These are phyloP conservation scores for Dasyurus viverrinus DNA, from an alignment of 2,113 vertebrate genomes.

Conservation along the genomic window DNA sequence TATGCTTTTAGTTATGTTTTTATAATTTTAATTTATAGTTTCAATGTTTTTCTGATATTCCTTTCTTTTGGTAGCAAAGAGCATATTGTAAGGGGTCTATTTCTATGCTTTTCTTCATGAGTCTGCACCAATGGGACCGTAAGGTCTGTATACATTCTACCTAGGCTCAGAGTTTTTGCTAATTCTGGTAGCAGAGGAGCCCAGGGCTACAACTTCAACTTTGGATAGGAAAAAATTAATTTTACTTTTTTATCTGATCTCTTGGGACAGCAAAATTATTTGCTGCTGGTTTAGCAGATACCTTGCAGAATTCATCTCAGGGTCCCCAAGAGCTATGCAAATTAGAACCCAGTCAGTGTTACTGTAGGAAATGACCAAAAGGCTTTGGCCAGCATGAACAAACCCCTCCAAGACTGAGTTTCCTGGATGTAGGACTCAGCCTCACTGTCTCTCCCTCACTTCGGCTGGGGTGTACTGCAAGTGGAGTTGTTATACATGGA, in stretches of 20 bases:
- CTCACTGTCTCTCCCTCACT: neutral
- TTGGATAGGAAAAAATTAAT: neutral
- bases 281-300: neutral
- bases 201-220: neutral
- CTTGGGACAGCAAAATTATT: neutral
- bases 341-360: neutral
- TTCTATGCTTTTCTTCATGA: neutral
- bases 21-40: neutral
- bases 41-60: constrained; percentile 16
- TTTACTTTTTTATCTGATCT: constrained; percentile 1
- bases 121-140: neutral
- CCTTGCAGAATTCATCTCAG: neutral
- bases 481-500: neutral
- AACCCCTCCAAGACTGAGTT: neutral
- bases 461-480: neutral
- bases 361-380: neutral
- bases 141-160: neutral
- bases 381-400: neutral
- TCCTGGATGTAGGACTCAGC: neutral
- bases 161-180: neutral
- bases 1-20: neutral
- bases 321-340: neutral
- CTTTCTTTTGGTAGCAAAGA: constrained; percentile 9
- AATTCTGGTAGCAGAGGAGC: neutral
- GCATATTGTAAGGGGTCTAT: neutral